Percentiles rank a stretch among this genome's conserved stretches.
Conservation (phyloP, 2,888 invertebrate genomes). For the Neoaliturus tenellus region DNA sequence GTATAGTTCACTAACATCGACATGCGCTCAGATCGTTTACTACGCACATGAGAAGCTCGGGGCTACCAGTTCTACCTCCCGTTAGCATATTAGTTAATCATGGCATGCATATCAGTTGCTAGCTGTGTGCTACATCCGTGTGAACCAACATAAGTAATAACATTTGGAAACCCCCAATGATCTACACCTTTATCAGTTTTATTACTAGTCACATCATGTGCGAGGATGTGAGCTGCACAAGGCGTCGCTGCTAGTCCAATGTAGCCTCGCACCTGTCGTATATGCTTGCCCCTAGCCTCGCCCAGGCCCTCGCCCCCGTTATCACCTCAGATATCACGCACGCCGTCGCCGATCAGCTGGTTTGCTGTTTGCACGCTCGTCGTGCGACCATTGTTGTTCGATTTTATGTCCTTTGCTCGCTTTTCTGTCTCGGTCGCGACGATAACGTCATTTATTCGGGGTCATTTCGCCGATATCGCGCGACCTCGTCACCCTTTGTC, state of each 20-base stretch:
- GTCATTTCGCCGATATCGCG: background rate
- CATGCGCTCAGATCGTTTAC: too few relatives aligned
- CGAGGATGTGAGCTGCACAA: background rate
- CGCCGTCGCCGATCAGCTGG: background rate
- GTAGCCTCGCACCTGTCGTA: background rate
- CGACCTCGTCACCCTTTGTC: background rate
- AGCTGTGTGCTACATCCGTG: too few relatives aligned
- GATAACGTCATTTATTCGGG: background rate
- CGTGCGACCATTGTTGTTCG: background rate
- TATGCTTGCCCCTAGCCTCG: background rate
- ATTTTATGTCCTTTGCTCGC: constrained; percentile 10
- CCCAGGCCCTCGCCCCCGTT: constrained; percentile 5
- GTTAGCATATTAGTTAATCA: too few relatives aligned
- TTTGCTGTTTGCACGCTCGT: background rate
- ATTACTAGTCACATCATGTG: too few relatives aligned
- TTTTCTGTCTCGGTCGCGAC: background rate
- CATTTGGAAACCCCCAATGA: too few relatives aligned
- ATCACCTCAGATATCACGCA: background rate
- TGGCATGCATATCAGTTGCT: too few relatives aligned
- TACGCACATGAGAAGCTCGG: too few relatives aligned
- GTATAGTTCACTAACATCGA: too few relatives aligned
- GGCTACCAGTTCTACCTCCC: too few relatives aligned
- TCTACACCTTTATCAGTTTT: too few relatives aligned
- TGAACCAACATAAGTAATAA: too few relatives aligned
- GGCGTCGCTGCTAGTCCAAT: background rate